Conservation (phyloP, 2,888 invertebrate genomes). For the Mantis religiosa region DNA sequence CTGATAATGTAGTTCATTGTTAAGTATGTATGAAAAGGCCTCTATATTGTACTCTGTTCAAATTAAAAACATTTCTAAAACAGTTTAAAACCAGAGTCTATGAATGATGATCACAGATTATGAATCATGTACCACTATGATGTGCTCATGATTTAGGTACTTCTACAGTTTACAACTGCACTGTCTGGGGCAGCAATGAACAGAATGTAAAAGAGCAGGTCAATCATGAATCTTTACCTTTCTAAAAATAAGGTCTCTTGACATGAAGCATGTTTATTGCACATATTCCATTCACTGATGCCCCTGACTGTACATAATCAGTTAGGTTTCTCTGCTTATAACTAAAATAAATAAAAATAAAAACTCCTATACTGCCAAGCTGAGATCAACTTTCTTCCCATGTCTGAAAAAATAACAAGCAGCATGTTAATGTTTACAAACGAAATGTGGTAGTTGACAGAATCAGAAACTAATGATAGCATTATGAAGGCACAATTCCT, state of each 20-base stretch:
- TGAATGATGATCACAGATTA: not conserved
- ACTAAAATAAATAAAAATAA: not conserved
- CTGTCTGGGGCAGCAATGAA: too few species aligned
- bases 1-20: not conserved
- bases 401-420: not conserved
- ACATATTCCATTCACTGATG: too few species aligned
- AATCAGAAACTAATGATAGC: too few species aligned
- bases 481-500: not conserved
- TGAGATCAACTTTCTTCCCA: not conserved
- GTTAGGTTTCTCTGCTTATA: not conserved
- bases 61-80: too few species aligned
- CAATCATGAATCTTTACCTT: too few species aligned
- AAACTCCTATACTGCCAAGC: not conserved
- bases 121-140: not conserved
- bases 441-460: not conserved
- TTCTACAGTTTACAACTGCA: not conserved
- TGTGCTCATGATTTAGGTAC: not conserved
- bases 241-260: too few species aligned
- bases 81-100: not conserved
- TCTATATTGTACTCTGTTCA: not conserved
- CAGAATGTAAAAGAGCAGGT: too few species aligned
- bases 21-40: not conserved
- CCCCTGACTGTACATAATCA: not conserved
- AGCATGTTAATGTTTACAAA: not conserved
- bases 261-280: too few species aligned